Percentiles rank a stretch among this genome's conserved stretches.
Conservation (phyloP, 2,113 vertebrate species). For the Calyptommatus sinebrachiatus region DNA sequence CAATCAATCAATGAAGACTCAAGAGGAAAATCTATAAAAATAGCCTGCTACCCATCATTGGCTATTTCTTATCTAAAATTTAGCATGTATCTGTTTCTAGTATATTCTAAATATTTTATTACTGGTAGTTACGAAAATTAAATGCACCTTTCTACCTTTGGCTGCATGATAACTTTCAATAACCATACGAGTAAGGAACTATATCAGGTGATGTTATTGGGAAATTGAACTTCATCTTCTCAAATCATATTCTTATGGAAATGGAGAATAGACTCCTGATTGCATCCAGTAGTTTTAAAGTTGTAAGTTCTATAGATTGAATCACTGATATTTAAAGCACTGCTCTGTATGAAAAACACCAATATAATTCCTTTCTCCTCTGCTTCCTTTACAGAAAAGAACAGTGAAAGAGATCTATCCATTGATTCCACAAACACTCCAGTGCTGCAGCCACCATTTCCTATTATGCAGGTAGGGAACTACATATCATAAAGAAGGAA, state of each 20-base stretch:
- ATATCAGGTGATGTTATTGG: neutral
- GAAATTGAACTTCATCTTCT: neutral
- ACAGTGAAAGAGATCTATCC: neutral
- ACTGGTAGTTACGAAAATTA: no score
- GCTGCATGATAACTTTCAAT: no score
- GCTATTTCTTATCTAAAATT: no score
- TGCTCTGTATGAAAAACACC: no score
- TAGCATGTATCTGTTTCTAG: no score
- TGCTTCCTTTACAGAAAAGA: slow-evolving; percentile 1
- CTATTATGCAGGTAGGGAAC: slow-evolving; percentile 11
- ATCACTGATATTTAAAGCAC: no score
- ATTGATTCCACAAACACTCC: neutral
- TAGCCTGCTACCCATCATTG: no score
- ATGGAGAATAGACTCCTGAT: neutral
- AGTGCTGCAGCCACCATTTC: neutral
- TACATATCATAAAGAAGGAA: neutral
- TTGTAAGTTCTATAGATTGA: neutral
- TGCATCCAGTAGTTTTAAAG: neutral
- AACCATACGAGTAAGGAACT: no score
- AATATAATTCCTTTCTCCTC: neutral
- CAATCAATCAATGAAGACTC: no score
- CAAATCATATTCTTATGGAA: neutral
- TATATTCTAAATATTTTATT: no score
- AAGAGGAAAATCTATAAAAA: no score
- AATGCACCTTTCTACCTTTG: no score